phyloP scores from a whole-genome alignment of 2,888 invertebrate genomes.

The Lasius fuliginosus region DNA sequence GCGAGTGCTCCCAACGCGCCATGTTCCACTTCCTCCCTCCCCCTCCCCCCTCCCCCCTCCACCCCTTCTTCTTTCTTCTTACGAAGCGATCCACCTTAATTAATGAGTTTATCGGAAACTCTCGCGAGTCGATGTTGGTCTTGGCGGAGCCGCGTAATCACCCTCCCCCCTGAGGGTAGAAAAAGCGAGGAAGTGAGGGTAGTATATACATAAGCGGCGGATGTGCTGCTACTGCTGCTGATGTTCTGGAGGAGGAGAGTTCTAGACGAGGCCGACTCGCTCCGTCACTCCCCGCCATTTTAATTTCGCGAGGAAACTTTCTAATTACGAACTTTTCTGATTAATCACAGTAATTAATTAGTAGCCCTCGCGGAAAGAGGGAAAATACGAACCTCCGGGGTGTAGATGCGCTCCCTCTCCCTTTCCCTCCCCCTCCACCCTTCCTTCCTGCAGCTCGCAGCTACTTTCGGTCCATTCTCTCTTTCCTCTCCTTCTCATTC shows the following conservation, averaged over 20 bases:
- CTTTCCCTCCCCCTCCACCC: constrained; percentile 27
- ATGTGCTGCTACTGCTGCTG: constrained; percentile 17
- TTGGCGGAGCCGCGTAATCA: constrained; percentile 67
- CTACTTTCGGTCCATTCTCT: constrained; percentile 19
- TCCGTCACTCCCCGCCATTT: constrained; percentile 78
- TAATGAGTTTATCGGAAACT: constrained; percentile 86
- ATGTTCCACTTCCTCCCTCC: constrained; percentile 58
- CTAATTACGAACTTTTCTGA: constrained; percentile 89
- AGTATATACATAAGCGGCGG: constrained; percentile 45
- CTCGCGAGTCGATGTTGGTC: constrained; percentile 78
- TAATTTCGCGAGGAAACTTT: constrained; percentile 88
- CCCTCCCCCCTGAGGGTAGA: constrained; percentile 63
- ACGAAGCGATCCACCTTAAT: constrained; percentile 82
- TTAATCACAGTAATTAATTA: constrained; percentile 89
- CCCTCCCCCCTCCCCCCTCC: constrained; percentile 33
- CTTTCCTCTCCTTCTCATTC: constrained; percentile 11
- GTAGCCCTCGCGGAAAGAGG: constrained; percentile 81
- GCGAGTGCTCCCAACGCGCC: constrained; percentile 29
- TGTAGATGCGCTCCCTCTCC: constrained; percentile 56
- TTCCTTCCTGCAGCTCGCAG: constrained; percentile 46
- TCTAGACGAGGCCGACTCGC: constrained; percentile 76
- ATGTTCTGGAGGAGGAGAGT: constrained; percentile 45
- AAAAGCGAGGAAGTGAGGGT: constrained; percentile 26
- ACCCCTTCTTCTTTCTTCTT: constrained; percentile 53
- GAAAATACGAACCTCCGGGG: constrained; percentile 72